Percentiles rank a stretch among this genome's conserved stretches.
These are phyloP conservation scores for Diabrotica balteata DNA, from an alignment of 2,888 invertebrate genomes.

Conservation along the genomic window DNA sequence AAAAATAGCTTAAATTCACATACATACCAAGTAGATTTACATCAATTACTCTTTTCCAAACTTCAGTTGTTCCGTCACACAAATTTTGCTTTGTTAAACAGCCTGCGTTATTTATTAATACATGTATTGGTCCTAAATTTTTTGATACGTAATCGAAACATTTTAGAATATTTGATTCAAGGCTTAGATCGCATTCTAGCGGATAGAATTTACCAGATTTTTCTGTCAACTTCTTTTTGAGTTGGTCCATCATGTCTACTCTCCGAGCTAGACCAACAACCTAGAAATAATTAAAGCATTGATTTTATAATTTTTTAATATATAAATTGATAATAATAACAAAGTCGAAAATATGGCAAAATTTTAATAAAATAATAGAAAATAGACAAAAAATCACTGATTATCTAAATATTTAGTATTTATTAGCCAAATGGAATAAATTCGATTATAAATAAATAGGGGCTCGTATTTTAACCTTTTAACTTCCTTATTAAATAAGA, in stretches of 20 bases:
- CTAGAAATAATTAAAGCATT: neutral
- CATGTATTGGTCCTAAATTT: slow-evolving; percentile 18
- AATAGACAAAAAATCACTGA: no score
- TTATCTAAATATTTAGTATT: no score
- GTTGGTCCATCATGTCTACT: slow-evolving; percentile 16
- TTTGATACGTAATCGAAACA: slow-evolving; percentile 14
- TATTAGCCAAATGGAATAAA: no score
- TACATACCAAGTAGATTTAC: slow-evolving; percentile 9
- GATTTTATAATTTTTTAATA: no score
- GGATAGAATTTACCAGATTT: slow-evolving; percentile 21
- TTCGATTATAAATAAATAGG: no score
- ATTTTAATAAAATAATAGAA: no score
- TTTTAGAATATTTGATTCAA: slow-evolving; percentile 13
- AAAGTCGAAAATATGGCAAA: no score
- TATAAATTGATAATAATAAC: no score
- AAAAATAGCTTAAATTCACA: no score
- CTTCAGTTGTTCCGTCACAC: slow-evolving; percentile 12
- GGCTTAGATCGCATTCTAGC: slow-evolving; percentile 12
- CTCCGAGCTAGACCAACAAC: slow-evolving; percentile 21
- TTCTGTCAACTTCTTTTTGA: neutral
- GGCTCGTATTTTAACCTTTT: no score
- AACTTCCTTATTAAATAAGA: no score
- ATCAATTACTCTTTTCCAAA: slow-evolving; percentile 7
- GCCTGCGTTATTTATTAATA: slow-evolving; percentile 22
- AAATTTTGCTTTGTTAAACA: slow-evolving; percentile 1